Evolutionary conservation across 2,888 invertebrate genomes (phyloP), one percentile per base, ranked within the genome.

Genomic region (Caenorhabditis sp.): DNA sequence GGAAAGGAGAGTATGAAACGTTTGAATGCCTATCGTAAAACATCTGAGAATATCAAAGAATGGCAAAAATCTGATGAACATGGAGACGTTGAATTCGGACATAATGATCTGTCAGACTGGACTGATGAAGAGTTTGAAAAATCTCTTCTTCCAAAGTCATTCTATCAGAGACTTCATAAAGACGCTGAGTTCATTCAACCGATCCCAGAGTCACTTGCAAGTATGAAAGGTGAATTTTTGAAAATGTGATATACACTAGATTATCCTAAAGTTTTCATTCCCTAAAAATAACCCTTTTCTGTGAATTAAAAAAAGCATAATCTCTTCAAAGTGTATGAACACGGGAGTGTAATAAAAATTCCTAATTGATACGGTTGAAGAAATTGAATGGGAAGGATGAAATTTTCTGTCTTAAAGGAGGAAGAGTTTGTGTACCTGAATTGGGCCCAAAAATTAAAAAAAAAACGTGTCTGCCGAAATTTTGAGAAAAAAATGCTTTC

Each of bases 81-180:
- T 23, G 70, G 76, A 59, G 49, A 57, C 8, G 67, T 69, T 17
- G 49, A 69, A n/a, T 84, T 77, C 60, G 86, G 84, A 8, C 81
- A 85, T 60, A 86, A 85, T 55, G 82, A 83, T 51, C 54, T 86
- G 58, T 70, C 81, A 36, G 86, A 86, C 58, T 81, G 79, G 83
- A 83, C 77, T 12, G 86, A 86, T 31, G 83, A 84, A 8, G 86
- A 86, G 62, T 83, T 87, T 69, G 64, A 76, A 37, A 78, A 82
- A 76, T 81, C 79, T 37, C 79, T 86, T 12, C 66, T 86, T 2
- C 85, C 86, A 21, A 65, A 68, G 24, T 78, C 79, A 6, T 80
- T 74, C 72, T 84, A 80, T 70, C 68, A 79, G 49, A 73, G 74
- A 21, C 75, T 83, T n/a, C 80, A 80, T 61, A 72, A 75, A 27